A percentile compares a stretch with the other conserved stretches of the same genome.
Conservation (phyloP, 2,113 vertebrate species). For the Dasyornis broadbenti region DNA sequence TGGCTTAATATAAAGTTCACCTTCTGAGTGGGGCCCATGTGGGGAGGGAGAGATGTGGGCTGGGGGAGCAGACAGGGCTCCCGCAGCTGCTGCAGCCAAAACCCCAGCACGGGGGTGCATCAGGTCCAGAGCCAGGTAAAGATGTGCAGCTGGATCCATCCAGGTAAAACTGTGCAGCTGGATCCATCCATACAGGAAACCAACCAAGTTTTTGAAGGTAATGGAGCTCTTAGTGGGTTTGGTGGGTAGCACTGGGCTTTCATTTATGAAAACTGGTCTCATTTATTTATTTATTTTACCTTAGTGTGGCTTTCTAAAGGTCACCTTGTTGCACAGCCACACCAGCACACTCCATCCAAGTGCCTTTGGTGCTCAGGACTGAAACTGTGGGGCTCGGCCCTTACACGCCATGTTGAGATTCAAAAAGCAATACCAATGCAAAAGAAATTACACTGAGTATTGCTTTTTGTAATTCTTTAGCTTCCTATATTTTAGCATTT, state of each 20-base stretch:
- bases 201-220: neutral
- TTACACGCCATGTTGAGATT: neutral
- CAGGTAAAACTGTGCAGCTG: neutral
- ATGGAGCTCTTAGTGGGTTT: neutral
- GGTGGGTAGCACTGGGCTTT: neutral
- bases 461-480: neutral
- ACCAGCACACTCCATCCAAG: neutral
- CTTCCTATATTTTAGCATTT: neutral
- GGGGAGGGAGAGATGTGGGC: neutral
- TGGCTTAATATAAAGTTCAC: neutral
- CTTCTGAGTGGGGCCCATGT: neutral
- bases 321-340: neutral
- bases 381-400: neutral
- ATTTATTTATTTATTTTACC: neutral
- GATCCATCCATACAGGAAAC: neutral
- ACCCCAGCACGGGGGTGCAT: neutral
- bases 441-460: neutral
- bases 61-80: neutral
- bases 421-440: neutral
- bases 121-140: neutral
- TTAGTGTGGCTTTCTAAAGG: neutral
- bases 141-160: no score
- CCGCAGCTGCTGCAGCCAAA: neutral
- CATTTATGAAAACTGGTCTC: fast-evolving
- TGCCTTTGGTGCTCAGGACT: neutral